Percentiles rank a stretch among this genome's conserved stretches.
These are phyloP conservation scores for Mormyrus hasselquistii DNA, from an alignment of 2,797 vertebrate genomes.

Conservation along the genomic window DNA sequence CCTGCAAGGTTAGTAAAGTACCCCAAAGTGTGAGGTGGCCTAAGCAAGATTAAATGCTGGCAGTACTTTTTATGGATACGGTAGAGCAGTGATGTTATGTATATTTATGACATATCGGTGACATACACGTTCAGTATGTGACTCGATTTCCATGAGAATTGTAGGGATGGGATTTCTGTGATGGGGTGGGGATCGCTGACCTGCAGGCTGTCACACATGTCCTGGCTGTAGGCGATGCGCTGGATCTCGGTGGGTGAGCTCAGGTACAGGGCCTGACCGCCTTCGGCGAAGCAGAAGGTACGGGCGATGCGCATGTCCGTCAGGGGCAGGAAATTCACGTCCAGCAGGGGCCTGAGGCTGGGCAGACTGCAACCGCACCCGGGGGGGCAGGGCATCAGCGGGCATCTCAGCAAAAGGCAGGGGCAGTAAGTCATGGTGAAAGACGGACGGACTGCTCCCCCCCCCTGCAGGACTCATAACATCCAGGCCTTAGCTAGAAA, in stretches of 20 bases:
- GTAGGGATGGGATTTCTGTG: not conserved
- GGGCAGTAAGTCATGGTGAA: not conserved
- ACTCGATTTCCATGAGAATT: not conserved
- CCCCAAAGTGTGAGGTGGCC: not conserved
- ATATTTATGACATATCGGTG: not conserved
- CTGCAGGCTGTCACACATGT: conserved; percentile 75
- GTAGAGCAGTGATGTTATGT: not conserved
- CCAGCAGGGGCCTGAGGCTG: conserved; percentile 71
- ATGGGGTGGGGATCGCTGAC: conserved; percentile 38
- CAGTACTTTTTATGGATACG: not conserved
- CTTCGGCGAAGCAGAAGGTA: conserved; percentile 72
- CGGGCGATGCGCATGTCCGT: conserved; percentile 74
- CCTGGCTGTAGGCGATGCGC: conserved; percentile 71
- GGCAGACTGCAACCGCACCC: conserved; percentile 55
- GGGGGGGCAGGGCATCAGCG: not conserved
- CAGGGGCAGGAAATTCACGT: conserved; percentile 69
- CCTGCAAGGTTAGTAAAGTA: not conserved
- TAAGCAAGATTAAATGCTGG: not conserved
- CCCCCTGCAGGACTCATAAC: not conserved
- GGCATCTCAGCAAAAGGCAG: not conserved
- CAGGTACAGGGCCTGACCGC: conserved; percentile 71
- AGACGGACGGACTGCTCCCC: not conserved
- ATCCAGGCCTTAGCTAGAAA: conserved; percentile 27
- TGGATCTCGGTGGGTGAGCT: conserved; percentile 76
- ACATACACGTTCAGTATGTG: not conserved